Base-by-base conservation (phyloP, 2,113 vertebrate species). In the human region DNA sequence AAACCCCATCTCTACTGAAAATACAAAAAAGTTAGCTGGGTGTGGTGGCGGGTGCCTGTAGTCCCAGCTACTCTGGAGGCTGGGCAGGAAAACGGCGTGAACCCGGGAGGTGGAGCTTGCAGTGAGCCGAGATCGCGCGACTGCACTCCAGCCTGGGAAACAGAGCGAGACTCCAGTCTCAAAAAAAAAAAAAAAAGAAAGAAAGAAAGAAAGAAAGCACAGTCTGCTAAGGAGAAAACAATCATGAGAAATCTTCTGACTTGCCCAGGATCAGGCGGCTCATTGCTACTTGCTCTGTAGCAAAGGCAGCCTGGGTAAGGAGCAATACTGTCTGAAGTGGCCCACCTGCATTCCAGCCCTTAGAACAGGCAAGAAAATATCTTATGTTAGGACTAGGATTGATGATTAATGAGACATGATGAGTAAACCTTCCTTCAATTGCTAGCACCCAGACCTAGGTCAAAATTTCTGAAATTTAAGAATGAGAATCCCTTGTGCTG, bases 21-120 rank as follows among this genome's bases (percentile, higher is more conserved):
- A 20, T 20, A 55, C 52, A 55, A 20, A 55, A 55, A 7, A 6
- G 7, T 55, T 55, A 55, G 52, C 52, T 0, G 0, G 52, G 52
- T 0, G 6, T 20, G 52, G 18, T 55, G 52, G 52, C 2, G 0
- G 52, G 18, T 2, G 2, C 18, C 52, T 55, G 18, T 20, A 55
- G 52, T 20, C 52, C 18, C 52, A 55, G 18, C 52, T 55, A 20
- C 18, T 2, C 18, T 0, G 52, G 52, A 55, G 18, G 52, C 52
- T 20, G 18, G 52, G 6, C 18, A 55, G 52, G 6, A 55, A 1
- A 55, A 55, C 18, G 52, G 52, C 18, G 6, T 20, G 6, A 55
- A 55, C 52, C 6, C 6, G 2, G 18, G 52, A 55, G 52, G 18
- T 0, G 0, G 52, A 55, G 52, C 52, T 55, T 20, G 52, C 52